Conservation (phyloP, 2,888 invertebrate species). For the Baronia brevicornis region DNA sequence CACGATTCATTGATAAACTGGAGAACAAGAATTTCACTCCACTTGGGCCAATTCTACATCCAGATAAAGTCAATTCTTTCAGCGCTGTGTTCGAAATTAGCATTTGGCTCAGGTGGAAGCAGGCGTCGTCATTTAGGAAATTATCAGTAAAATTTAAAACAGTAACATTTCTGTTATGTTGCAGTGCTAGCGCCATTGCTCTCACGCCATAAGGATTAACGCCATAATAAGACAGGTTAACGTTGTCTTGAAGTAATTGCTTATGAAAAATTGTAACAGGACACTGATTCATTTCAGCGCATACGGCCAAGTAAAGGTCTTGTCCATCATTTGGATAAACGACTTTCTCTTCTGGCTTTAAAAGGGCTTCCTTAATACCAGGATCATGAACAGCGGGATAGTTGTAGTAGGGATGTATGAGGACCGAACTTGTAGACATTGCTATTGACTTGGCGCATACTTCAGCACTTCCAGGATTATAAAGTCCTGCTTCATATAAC, state of each 20-base stretch:
- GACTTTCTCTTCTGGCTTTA: conserved; percentile 28
- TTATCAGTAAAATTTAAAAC: conserved; percentile 44
- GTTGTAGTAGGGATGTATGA: conserved; percentile 45
- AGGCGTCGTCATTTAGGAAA: conserved; percentile 46
- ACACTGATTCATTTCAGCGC: conserved; percentile 43
- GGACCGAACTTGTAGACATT: conserved; percentile 43
- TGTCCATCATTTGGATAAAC: conserved; percentile 50
- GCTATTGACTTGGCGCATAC: conserved; percentile 44
- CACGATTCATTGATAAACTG: conserved; percentile 30
- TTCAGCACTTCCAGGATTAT: conserved; percentile 45
- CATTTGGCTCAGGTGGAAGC: conserved; percentile 52
- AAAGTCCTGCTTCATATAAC: conserved; percentile 32
- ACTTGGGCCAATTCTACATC: conserved; percentile 45
- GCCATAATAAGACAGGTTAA: conserved; percentile 52
- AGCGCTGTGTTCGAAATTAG: conserved; percentile 35
- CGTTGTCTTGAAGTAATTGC: conserved; percentile 32
- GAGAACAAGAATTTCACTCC: conserved; percentile 33
- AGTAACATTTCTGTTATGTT: conserved; percentile 39
- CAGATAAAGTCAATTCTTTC: conserved; percentile 40
- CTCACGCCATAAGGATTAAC: conserved; percentile 43
- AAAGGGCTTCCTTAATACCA: conserved; percentile 43
- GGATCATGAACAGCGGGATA: conserved; percentile 55
- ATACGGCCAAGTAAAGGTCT: conserved; percentile 42
- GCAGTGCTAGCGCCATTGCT: conserved; percentile 46
- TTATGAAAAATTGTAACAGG: conserved; percentile 39